Base-by-base conservation (phyloP, 2,888 invertebrate genomes). In the Pollenia amentaria region DNA sequence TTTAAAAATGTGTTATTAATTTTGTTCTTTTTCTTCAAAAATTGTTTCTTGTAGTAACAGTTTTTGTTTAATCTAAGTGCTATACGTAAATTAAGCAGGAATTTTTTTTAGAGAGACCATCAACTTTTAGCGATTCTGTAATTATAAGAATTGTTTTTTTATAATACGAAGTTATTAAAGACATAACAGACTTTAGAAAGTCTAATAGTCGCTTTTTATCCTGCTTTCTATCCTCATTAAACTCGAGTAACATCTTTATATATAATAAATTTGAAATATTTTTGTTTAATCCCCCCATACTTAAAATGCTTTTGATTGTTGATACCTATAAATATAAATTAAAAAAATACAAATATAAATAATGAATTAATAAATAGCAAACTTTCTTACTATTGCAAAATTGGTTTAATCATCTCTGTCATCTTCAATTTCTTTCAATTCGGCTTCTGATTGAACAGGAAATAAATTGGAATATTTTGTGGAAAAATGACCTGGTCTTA, bases 201-300 rank as follows among this genome's bases (percentile, higher is more conserved):
- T 62, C 40, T 40, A 62, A 62, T 40, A 62, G 62, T n/a, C 62
- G 62, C 11, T 62, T 62, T 62, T 64, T 64, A 16, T 44, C 64
- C 11, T 64, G 40, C 40, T 64, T 64, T 44, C 44, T 18, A 42
- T 64, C 64, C 11, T 44, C 64, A 64, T 64, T 64, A 64, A 44
- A 64, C 42, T 44, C 64, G 12, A 64, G 16, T 44, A 64, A 64
- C 4, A 44, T 3, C 11, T 64, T 64, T 64, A 64, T 64, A 64
- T 64, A 16, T 44, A 64, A 44, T 44, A 64, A 44, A 64, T 64
- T 64, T 64, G 18, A 3, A 64, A 64, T 42, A 42, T 42, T 18
- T 12, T 64, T 64, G 64, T 29, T 29, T 29, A 29, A 29, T 29
- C 29, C 29, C 29, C 29, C 29, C 29, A 29, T 29, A 29, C 29